Evolutionary conservation across 2,113 vertebrate species (phyloP), one percentile per base, ranked within the genome.

Genomic region (Bambusicola thoracicus): DNA sequence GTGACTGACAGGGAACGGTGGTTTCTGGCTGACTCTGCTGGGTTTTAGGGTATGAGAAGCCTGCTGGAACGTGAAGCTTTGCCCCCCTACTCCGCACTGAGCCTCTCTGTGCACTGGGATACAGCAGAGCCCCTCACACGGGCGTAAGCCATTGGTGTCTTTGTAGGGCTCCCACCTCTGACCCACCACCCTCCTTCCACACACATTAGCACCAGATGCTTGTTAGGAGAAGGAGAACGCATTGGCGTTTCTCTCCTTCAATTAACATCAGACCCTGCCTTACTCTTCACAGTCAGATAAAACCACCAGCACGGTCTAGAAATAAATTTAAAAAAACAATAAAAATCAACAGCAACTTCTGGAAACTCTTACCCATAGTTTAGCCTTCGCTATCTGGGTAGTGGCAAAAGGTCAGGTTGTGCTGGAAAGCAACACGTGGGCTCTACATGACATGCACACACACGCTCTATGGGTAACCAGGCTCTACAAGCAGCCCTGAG

Each of bases 361-460:
- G 97, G 97, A 97, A 98, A 97, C 85, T 97, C 89, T 97, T 95
- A 96, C 86, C 72, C 18, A 94, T 69, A 94, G 92, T 88, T 97
- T 82, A 93, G 95, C 87, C 94, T 94, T 94, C 85, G 91, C 93
- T 97, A 97, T 97, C 96, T 96, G 97, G 87, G 96, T 95, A 94
- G 93, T 83, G 93, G 94, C 92, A 87, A 97, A 97, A 97, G 97
- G 96, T 97, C 97, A 98, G 63, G 74, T 29, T 67, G 96, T 30
- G 58, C 75, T 97, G 96, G 95, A 96, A 96, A 96, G 96, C 93
- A 95, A 75, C 87, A 93, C 75, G 96, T 96, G 96, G 95, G 94
- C 85, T 96, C 91, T 93, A 93, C 92, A 94, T 2, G 32, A 55
- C n/a, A 44, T 0, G 77, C 24, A 36, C n/a, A 93, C 93, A 95